A percentile compares a stretch with the other conserved stretches of the same genome.
Conservation (phyloP, 1,140 invertebrate genomes). For the Listronotus oregonensis region DNA sequence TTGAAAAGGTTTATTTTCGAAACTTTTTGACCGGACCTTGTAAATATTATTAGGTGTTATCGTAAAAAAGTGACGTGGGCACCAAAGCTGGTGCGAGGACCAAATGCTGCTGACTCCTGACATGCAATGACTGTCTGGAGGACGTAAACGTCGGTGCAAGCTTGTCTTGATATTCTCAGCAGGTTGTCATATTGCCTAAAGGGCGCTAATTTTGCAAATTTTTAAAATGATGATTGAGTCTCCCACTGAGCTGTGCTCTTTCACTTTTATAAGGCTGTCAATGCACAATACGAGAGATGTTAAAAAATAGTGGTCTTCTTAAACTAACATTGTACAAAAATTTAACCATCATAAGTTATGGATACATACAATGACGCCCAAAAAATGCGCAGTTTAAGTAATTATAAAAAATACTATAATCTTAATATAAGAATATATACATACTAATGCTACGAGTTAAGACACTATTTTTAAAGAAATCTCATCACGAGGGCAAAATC, state of each 20-base stretch:
- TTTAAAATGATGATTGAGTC: conserved; percentile 19
- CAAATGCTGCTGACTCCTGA: conserved; percentile 50
- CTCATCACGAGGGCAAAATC: conserved; percentile 50
- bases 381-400: no score
- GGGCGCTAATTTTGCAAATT: no score
- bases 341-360: no score
- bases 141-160: not conserved
- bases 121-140: conserved; percentile 28
- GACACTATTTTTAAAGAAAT: conserved; percentile 4
- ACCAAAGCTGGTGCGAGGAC: conserved; percentile 56
- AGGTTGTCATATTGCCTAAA: conserved; percentile 1
- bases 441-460: not conserved
- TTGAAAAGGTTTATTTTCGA: no score
- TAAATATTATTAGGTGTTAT: conserved; percentile 45
- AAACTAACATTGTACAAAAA: no score
- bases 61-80: conserved; percentile 49
- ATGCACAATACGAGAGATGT: conserved; percentile 50
- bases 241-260: conserved; percentile 39
- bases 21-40: conserved; percentile 17
- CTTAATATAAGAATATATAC: no score
- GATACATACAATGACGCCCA: no score
- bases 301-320: not conserved
- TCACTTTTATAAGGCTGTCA: conserved; percentile 53
- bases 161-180: not conserved
- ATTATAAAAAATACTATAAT: no score